Base-by-base conservation (phyloP, 92 coral and sea anemone species). In the Palythoa grandis region DNA sequence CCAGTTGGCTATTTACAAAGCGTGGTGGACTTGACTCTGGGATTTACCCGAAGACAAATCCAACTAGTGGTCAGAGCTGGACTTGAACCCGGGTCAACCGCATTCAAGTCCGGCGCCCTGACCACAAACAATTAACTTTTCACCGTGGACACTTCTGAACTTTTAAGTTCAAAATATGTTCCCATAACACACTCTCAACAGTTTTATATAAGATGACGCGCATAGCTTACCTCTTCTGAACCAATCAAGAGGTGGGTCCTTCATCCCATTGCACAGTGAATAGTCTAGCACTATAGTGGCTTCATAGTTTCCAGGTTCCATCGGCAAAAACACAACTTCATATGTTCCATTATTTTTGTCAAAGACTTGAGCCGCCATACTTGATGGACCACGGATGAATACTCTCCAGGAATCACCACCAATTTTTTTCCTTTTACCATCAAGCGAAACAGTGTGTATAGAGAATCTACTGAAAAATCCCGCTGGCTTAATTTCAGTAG, bases 191-290 rank as follows among this genome's bases (percentile, higher is more conserved):
- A 63, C 23, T 4, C 69, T 63, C 19, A 63, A 5, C 8, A 14
- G 52, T 9, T 69, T 10, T 24, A 13, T 69, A 10, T 52, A 43
- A 1, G 29, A 20, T 0, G 60, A 17, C 12, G 22, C 23, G 16
- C 2, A 22, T 23, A 2, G 20, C 83, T 57, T 87, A 91, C 98
- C 98, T 94, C 87, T 74, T 12, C 58, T 79, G 69, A 94, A 94
- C 98, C 98, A 94, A 78, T 94, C 95, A 15, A 79, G 24, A 20
- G 98, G 98, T 0, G 98, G 98, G 66, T 94, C 98, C 68, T 92
- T 90, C 47, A 92, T 77, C 9, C 95, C 95, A 75, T 89, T 79
- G 40, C 98, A 94, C 69, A 85, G 68, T 1, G 95, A 86, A 77
- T 94, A 94, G 86, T 92, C 98, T 53, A 94, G 86, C 29, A 87